These are phyloP conservation scores for Indri indri DNA, from an alignment of 2,113 vertebrate genomes.

Conservation along the genomic window DNA sequence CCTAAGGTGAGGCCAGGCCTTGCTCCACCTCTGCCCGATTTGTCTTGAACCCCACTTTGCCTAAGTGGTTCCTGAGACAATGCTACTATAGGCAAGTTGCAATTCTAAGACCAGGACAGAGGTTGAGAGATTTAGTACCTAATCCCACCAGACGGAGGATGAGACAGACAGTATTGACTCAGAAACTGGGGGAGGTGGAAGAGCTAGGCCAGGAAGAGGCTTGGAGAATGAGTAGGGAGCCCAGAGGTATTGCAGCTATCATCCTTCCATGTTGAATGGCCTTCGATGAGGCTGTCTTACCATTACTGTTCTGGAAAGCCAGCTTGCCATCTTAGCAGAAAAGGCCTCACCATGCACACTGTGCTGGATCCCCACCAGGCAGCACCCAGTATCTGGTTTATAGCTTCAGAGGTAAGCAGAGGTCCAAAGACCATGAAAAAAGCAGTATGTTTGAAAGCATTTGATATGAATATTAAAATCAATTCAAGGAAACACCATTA, in stretches of 20 bases:
- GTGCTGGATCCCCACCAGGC: neutral
- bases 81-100: neutral
- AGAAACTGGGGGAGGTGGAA: neutral
- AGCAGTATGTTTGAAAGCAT: neutral
- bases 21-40: neutral
- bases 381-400: neutral
- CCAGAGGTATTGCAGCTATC: neutral
- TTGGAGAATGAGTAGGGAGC: neutral
- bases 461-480: neutral
- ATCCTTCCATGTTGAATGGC: neutral
- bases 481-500: neutral
- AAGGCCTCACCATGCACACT: fast-evolving
- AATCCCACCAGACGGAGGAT: neutral
- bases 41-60: neutral
- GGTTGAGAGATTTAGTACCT: neutral
- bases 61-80: neutral
- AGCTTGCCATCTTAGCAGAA: neutral
- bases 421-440: neutral
- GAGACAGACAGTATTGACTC: neutral
- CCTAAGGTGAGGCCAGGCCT: neutral
- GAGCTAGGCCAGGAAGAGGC: neutral
- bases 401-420: neutral
- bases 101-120: neutral
- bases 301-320: neutral
- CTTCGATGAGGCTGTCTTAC: neutral